Conservation (phyloP, 2,888 invertebrate species). For the Aleiodes testaceus region DNA sequence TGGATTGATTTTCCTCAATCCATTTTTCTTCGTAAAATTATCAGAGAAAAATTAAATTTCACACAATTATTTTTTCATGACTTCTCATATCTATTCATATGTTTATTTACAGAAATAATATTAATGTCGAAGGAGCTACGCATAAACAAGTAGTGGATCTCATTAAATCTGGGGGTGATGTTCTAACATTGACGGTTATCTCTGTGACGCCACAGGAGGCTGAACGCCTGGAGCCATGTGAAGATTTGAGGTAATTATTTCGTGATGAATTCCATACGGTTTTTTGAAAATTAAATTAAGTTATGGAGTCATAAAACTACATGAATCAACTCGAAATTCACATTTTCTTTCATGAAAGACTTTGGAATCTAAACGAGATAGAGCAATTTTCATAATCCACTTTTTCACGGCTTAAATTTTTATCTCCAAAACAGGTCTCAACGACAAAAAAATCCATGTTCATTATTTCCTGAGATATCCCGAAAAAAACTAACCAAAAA, state of each 20-base stretch:
- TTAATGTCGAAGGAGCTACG: conserved; percentile 99
- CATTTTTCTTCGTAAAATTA: not conserved
- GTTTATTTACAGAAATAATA: conserved; percentile 88
- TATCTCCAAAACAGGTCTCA: too few relatives aligned
- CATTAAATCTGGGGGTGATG: conserved; percentile 98
- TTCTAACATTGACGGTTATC: conserved; percentile 95
- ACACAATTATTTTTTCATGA: not conserved
- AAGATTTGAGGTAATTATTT: conserved; percentile 65
- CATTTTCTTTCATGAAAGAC: not conserved
- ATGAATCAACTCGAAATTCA: too few relatives aligned
- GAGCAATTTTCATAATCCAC: too few relatives aligned
- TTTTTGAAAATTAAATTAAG: not conserved
- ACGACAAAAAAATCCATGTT: not conserved
- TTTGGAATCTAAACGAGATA: too few relatives aligned
- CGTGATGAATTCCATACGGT: not conserved
- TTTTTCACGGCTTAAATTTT: too few relatives aligned
- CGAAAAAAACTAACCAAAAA: too few relatives aligned
- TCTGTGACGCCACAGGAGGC: conserved; percentile 93
- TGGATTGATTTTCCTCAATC: too few relatives aligned
- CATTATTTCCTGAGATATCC: too few relatives aligned
- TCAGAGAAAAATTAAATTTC: not conserved
- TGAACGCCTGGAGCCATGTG: conserved; percentile 72
- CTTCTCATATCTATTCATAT: not conserved
- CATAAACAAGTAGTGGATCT: conserved; percentile 99
- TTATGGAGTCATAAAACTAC: too few relatives aligned